These are phyloP conservation scores for Plodia interpunctella DNA, from an alignment of 1,140 invertebrate genomes.

Conservation along the genomic window DNA sequence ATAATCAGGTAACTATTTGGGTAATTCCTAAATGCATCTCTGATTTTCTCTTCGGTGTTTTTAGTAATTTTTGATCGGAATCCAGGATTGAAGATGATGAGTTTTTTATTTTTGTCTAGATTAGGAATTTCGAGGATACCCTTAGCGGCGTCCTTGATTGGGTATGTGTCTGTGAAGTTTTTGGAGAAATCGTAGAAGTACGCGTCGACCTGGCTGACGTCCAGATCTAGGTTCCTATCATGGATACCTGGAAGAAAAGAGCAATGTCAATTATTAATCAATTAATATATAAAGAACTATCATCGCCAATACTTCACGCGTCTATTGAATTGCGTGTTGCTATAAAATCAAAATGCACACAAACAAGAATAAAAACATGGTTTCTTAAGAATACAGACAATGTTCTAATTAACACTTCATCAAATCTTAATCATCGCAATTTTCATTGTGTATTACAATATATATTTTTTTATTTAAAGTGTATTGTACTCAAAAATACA, in stretches of 20 bases:
- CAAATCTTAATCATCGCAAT: too few species aligned
- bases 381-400: too few species aligned
- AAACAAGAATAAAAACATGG: too few species aligned
- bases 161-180: constrained; percentile 38
- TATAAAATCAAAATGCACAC: background rate
- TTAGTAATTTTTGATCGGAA: constrained; percentile 64
- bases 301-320: too few species aligned
- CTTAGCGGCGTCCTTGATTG: constrained; percentile 43
- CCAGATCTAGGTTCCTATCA: constrained; percentile 42
- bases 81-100: constrained; percentile 63
- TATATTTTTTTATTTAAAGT: too few species aligned
- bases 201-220: constrained; percentile 52
- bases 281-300: background rate
- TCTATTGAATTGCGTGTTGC: too few species aligned
- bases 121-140: constrained; percentile 40
- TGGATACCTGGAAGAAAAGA: constrained; percentile 51
- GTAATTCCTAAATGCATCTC: constrained; percentile 50
- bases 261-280: background rate
- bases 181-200: constrained; percentile 61
- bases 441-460: too few species aligned
- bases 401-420: too few species aligned
- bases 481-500: too few species aligned
- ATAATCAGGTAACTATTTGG: constrained; percentile 62
- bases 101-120: constrained; percentile 53
- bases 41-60: constrained; percentile 47